These are phyloP conservation scores for Ctenicera cuprea DNA, from an alignment of 2,888 invertebrate genomes.

Conservation along the genomic window DNA sequence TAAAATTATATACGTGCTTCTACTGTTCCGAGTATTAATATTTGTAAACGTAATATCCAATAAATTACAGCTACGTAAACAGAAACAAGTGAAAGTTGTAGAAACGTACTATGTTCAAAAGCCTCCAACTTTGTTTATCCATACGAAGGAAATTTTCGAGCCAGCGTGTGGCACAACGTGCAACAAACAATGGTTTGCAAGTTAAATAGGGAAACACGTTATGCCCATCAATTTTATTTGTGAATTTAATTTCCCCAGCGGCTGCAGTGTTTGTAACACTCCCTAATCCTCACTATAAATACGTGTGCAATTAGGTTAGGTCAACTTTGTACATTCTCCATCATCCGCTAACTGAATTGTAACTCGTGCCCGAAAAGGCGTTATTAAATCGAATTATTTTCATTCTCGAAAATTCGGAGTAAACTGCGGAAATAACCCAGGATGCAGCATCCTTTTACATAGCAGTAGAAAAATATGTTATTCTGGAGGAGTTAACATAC, in stretches of 20 bases:
- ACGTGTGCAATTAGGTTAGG: slow-evolving; percentile 56
- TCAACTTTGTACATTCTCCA: slow-evolving; percentile 50
- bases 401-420: slow-evolving; percentile 3
- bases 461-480: background rate
- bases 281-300: slow-evolving; percentile 55
- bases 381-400: slow-evolving; percentile 35
- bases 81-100: slow-evolving; percentile 7
- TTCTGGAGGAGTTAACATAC: too few relatives aligned
- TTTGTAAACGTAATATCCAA: too few relatives aligned
- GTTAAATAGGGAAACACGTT: slow-evolving; percentile 55
- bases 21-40: too few relatives aligned
- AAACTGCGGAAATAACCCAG: background rate
- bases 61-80: background rate
- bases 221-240: slow-evolving; percentile 59
- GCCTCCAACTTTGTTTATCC: background rate
- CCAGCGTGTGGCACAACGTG: slow-evolving; percentile 31
- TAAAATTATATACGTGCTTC: too few relatives aligned
- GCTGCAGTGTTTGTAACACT: slow-evolving; percentile 51
- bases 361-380: slow-evolving; percentile 34
- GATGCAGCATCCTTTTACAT: background rate
- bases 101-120: background rate
- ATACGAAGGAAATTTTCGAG: slow-evolving; percentile 26
- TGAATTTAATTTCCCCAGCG: slow-evolving; percentile 57
- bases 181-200: slow-evolving; percentile 47
- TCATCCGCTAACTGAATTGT: slow-evolving; percentile 41